These are phyloP conservation scores for Hymenochirus boettgeri DNA, from an alignment of 2,113 vertebrate genomes.

Conservation along the genomic window DNA sequence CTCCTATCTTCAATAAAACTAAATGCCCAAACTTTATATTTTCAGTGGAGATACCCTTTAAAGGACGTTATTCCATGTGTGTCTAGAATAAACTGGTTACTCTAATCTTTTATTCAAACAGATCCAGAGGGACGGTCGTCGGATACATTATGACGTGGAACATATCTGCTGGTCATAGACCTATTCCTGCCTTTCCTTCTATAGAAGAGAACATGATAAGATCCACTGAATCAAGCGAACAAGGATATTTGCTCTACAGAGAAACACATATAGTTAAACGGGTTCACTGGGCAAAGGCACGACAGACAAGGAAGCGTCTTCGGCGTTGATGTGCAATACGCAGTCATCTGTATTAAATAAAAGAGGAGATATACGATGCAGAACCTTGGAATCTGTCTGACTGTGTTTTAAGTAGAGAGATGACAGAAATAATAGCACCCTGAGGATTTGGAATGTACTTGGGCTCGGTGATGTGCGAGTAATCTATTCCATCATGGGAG, in stretches of 20 bases:
- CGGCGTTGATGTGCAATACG: conserved; percentile 5
- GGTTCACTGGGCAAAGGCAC: conserved; percentile 5
- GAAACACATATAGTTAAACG: conserved; percentile 13
- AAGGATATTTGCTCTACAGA: conserved; percentile 13
- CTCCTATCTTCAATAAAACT: too few relatives aligned
- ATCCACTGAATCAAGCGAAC: conserved; percentile 4
- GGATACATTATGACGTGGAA: too few relatives aligned
- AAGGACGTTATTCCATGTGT: too few relatives aligned
- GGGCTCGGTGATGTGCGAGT: neutral
- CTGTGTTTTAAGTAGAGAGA: conserved; percentile 8
- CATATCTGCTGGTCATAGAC: conserved; percentile 14
- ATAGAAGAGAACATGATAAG: conserved; percentile 17
- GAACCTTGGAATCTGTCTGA: neutral
- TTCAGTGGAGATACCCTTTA: too few relatives aligned
- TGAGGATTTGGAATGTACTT: neutral
- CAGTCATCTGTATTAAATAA: conserved; percentile 33
- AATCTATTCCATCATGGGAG: neutral
- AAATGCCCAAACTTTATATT: too few relatives aligned
- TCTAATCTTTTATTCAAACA: neutral
- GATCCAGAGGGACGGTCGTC: too few relatives aligned
- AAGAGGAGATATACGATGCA: conserved; percentile 21
- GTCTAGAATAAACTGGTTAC: too few relatives aligned
- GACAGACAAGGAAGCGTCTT: conserved; percentile 2
- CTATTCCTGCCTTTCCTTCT: conserved; percentile 6
- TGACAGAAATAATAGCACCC: conserved; percentile 2